Base-by-base conservation (phyloP, 2,113 vertebrate genomes). In the Odocoileus hemionus region DNA sequence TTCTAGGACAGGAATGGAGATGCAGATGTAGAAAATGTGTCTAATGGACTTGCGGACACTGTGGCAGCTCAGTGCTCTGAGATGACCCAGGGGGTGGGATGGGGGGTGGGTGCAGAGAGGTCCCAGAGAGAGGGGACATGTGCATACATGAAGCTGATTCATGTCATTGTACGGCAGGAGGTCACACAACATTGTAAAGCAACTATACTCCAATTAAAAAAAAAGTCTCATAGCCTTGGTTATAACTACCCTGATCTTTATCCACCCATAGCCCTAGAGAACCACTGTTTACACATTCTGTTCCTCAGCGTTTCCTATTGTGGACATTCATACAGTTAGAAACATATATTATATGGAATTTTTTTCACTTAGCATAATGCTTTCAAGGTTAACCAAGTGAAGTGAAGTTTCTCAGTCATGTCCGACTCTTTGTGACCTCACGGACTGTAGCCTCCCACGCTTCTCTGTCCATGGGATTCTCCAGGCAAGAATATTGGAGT, bases 381-480 rank as follows among this genome's bases (percentile, higher is more conserved):
- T 36, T 94, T 64, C 52, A 74, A 58, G 2, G 11, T 83, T 82
- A 54, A 55, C 17, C n/a, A 70, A 12, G 19, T 70, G n/a, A 70
- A 36, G n/a, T 70, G 19, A 11, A 36, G 17, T 70, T 0, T 1
- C n/a, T 70, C 16, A 70, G 9, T 36, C 0, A 0, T 6, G 64
- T 70, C 64, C 0, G 0, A 70, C 64, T 70, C 64, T 70, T 70
- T 70, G 19, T 36, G n/a, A 36, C 19, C 5, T 5, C 64, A 70
- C 12, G n/a, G 19, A 36, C 64, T 12, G 17, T 70, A 21, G 9
- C 17, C 9, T 17, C 8, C n/a, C 17, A 70, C 9, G n/a, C 64
- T 70, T 16, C 64, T 67, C 33, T 36, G 17, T 36, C n/a, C n/a
- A 36, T 70, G 64, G 17, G 64, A 70, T 70, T 70, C 17, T 70